Base-by-base conservation (phyloP, 1,140 invertebrate species). In the Idris sp. region DNA sequence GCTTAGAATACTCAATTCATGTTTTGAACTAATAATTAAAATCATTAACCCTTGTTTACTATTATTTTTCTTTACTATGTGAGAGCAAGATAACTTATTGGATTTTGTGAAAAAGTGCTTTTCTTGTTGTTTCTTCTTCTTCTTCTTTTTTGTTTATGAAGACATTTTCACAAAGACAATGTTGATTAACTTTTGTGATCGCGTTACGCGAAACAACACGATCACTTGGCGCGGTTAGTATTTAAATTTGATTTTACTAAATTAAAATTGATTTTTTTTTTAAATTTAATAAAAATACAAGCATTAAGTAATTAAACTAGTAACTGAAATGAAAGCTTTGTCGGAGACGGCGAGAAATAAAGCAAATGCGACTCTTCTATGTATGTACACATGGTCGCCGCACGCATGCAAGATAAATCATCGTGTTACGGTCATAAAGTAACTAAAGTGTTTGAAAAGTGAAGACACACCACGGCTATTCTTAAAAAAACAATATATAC, bases 401-500 rank as follows among this genome's bases (percentile, higher is more conserved):
- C 51, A 56, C 53, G 64, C 53, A 59, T 53, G 36, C 38, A 11
- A 53, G 28, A 59, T 71, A 71, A 71, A 71, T 71, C 54, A 61
- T 71, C 56, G 38, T 13, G 44, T 41, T 36, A 56, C 46, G 65
- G 54, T 61, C 65, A 54, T 71, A 71, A 71, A 71, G 54, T 38
- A 54, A 61, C 46, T 61, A 53, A 59, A 53, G 46, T 71, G 54
- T 61, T 59, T 53, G 48, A 71, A 71, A 71, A 61, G 67, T 62
- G 49, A 61, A n/a, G n/a, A n/a, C n/a, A 62, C 67, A 48, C 28
- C 35, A 41, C 67, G 26, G 56, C 67, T 49, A 62, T 54, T 61
- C 48, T 62, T 71, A 56, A 62, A 56, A 13, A 56, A 49, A 56
- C 41, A 61, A 31, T 30, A 38, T 31, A 48, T 22, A 31, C 40